Evolutionary conservation across 2,113 vertebrate species (phyloP), one percentile per base, ranked within the genome.

Genomic region (Forbesichthys papilliferus): DNA sequence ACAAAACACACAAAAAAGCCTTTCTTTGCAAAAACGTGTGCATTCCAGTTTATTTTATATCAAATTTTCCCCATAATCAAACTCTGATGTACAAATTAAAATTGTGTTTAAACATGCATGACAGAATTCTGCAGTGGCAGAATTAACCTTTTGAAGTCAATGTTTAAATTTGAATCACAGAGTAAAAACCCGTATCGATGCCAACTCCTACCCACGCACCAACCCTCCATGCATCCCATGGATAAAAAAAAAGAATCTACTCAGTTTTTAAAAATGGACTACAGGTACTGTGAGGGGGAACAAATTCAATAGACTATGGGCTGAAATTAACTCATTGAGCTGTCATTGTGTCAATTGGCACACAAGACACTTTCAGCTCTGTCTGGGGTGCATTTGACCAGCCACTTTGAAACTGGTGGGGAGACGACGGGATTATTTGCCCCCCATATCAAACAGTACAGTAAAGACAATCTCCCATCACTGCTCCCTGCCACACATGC

Each of bases 41-140:
- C 93, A 93, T 93, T 94, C 92, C 93, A 93, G 91, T 94, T 93
- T 90, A 92, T 93, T 93, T 93, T 92, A 90, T 93, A 93, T 89
- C 90, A 94, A 94, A 93, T 89, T 84, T 90, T 89, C 90, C 90
- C 90, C 88, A 87, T 92, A 90, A 90, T 93, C 92, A 94, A 93
- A 93, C 91, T 92, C 86, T 89, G 90, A 91, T 90, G 90, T 94
- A 94, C 92, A 94, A 93, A 93, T 94, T 91, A 94, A 93, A 93
- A 93, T 82, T 63, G 85, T 78, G 83, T 89, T 87, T 88, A 82
- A 90, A 91, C 92, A 94, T 94, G 93, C 92, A 87, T 85, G 88
- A 83, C 88, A 90, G 81, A 90, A 86, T 87, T 82, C 86, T 85
- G 84, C 75, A 74, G 83, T 62, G 59, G 56, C 70, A 42, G 65